Evolutionary conservation across 2,113 vertebrate species (phyloP).

Genomic region (Galemys pyrenaicus): DNA sequence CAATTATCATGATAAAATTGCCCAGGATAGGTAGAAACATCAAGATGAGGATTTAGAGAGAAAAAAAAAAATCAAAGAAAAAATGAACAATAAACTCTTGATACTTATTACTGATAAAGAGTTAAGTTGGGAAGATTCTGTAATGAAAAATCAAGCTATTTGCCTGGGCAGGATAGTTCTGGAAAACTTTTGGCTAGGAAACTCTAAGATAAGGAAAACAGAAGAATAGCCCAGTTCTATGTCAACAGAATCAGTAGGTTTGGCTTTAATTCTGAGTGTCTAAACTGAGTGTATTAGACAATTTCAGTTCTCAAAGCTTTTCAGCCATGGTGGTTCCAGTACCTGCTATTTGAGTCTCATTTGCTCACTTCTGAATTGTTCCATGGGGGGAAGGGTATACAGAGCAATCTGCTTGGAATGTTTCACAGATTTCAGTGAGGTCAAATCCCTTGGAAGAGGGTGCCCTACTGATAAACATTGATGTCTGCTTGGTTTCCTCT

Average conservation of each 20-base stretch:
- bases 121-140: not conserved
- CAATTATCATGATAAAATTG: not conserved
- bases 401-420: not conserved
- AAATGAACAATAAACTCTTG: not conserved
- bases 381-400: not conserved
- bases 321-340: not conserved
- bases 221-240: not conserved
- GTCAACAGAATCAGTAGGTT: not conserved
- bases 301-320: not conserved
- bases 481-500: not conserved
- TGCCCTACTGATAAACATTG: not conserved
- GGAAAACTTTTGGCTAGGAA: not conserved
- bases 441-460: not conserved
- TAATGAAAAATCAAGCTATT: not conserved
- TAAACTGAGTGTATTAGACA: not conserved
- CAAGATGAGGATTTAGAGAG: not conserved
- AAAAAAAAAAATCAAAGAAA: not conserved
- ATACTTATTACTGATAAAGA: conserved; percentile 39
- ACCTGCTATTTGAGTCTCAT: not conserved
- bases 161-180: not conserved
- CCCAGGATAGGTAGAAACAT: not conserved
- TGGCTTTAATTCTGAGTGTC: not conserved
- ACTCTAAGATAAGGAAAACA: not conserved
- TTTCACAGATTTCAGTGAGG: not conserved
- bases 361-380: not conserved